These are phyloP conservation scores for Arnoldichthys spilopterus DNA, from an alignment of 2,797 vertebrate species.

Conservation along the genomic window DNA sequence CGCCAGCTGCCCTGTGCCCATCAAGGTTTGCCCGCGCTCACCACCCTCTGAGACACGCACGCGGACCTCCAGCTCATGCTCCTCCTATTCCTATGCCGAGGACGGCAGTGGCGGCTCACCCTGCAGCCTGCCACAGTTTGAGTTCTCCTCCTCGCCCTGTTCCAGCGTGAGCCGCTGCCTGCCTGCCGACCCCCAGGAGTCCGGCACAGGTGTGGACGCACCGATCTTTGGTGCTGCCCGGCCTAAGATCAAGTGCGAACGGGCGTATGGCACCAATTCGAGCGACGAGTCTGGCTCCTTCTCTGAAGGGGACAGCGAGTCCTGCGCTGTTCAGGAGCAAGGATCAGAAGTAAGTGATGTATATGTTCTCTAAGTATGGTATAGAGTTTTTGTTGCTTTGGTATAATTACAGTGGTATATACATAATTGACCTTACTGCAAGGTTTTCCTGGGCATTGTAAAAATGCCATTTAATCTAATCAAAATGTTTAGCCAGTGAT, in stretches of 20 bases:
- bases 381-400: not conserved
- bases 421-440: too few relatives aligned
- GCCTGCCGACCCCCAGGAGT: constrained; percentile 89
- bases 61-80: constrained; percentile 97
- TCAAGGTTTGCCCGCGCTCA: constrained; percentile 97
- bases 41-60: constrained; percentile 95
- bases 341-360: constrained; percentile 89
- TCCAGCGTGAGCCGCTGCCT: constrained; percentile 92
- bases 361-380: not conserved
- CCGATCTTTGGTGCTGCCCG: constrained; percentile 85
- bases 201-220: constrained; percentile 85
- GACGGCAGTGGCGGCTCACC: constrained; percentile 95
- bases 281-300: constrained; percentile 98
- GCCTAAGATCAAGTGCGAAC: constrained; percentile 99
- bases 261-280: constrained; percentile 98
- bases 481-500: too few relatives aligned
- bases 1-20: constrained; percentile 99
- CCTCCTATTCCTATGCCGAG: constrained; percentile 96
- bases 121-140: constrained; percentile 96
- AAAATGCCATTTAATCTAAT: too few relatives aligned
- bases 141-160: constrained; percentile 97
- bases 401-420: not conserved
- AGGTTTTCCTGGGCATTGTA: too few relatives aligned
- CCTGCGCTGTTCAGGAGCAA: constrained; percentile 92
- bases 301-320: constrained; percentile 99